Percentiles rank a stretch among this genome's conserved stretches.
Conservation (phyloP, 2,113 vertebrate genomes). For the Xenopus tropicalis region DNA sequence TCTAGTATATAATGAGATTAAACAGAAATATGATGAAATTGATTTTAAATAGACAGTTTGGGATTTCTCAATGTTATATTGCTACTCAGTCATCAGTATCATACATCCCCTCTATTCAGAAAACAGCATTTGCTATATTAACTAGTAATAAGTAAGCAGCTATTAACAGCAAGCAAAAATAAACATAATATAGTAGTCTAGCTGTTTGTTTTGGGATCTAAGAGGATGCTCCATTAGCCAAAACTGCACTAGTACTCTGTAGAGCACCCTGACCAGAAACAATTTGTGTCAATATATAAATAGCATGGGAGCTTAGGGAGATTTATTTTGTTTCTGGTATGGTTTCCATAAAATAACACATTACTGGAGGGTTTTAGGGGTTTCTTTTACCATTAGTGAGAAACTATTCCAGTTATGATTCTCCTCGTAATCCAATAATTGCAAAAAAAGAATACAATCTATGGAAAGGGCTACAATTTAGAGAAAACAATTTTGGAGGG, state of each 20-base stretch:
- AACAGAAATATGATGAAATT: not conserved
- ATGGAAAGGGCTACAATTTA: no score
- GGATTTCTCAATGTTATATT: not conserved
- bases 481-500: no score
- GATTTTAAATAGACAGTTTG: not conserved
- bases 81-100: not conserved
- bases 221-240: constrained; percentile 25
- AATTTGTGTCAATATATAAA: constrained; percentile 33
- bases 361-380: not conserved
- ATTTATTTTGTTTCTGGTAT: constrained; percentile 11
- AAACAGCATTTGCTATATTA: constrained; percentile 18
- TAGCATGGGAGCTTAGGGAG: constrained; percentile 11
- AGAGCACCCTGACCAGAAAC: constrained; percentile 9
- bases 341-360: constrained; percentile 8
- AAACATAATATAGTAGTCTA: constrained; percentile 23
- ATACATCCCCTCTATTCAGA: not conserved
- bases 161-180: constrained; percentile 22
- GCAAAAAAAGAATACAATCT: no score
- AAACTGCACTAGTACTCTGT: constrained; percentile 1
- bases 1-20: constrained; percentile 3
- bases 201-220: constrained; percentile 11
- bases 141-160: constrained; percentile 9
- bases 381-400: not conserved
- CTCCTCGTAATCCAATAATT: no score
- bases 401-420: not conserved